Conservation (phyloP, 1,140 invertebrate species). For the Galleria mellonella region DNA sequence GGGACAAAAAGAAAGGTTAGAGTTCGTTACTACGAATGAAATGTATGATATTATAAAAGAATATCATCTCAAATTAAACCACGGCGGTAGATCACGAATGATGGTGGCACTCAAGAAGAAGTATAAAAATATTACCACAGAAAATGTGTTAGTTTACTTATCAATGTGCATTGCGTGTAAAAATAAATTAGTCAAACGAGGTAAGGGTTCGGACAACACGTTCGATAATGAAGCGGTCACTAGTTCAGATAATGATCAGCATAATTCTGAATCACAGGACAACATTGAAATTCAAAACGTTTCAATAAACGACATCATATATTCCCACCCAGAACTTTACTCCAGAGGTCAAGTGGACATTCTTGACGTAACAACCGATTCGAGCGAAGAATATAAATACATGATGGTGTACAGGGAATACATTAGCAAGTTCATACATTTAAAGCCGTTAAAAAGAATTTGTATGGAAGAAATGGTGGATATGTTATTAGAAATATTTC, state of each 20-base stretch:
- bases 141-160: slow-evolving; percentile 31
- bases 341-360: slow-evolving; percentile 39
- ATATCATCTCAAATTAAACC: slow-evolving; percentile 31
- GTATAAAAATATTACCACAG: slow-evolving; percentile 36
- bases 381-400: slow-evolving; percentile 31
- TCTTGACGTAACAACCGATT: slow-evolving; percentile 22
- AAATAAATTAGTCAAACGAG: slow-evolving; percentile 14
- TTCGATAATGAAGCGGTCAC: too few species aligned
- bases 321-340: slow-evolving; percentile 29
- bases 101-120: slow-evolving; percentile 29
- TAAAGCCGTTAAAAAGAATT: slow-evolving; percentile 30
- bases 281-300: background rate
- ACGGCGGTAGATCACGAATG: slow-evolving; percentile 29
- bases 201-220: slow-evolving; percentile 1
- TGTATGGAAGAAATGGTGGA: slow-evolving; percentile 27
- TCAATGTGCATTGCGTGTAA: slow-evolving; percentile 30
- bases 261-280: background rate
- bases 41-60: slow-evolving; percentile 36
- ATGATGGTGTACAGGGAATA: slow-evolving; percentile 40
- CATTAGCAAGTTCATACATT: slow-evolving; percentile 33
- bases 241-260: background rate
- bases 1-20: slow-evolving; percentile 6
- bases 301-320: background rate
- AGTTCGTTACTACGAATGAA: slow-evolving; percentile 27
- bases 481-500: slow-evolving; percentile 31